Percentiles rank a stretch among this genome's conserved stretches.
These are phyloP conservation scores for Sceliomorpha sp. DNA, from an alignment of 2,888 invertebrate species.

Conservation along the genomic window DNA sequence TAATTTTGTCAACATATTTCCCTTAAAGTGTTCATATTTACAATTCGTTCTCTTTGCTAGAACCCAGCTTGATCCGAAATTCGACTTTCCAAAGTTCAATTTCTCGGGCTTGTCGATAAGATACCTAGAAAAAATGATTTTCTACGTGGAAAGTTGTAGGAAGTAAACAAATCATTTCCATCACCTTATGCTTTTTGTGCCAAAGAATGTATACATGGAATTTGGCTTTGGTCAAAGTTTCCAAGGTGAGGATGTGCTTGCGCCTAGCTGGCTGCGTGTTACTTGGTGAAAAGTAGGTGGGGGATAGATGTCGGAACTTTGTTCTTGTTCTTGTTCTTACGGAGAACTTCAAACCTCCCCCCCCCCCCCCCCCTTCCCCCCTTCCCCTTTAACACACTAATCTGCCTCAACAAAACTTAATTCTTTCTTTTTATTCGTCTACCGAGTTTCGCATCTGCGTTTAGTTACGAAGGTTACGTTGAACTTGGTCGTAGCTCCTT, in stretches of 20 bases:
- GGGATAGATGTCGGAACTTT: constrained; percentile 75
- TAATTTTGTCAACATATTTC: no score
- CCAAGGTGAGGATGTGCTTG: constrained; percentile 70
- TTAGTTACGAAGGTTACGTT: constrained; percentile 73
- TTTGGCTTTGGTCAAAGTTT: constrained; percentile 73
- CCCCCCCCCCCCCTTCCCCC: constrained; percentile 65
- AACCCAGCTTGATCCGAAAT: no score
- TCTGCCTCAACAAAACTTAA: constrained; percentile 76
- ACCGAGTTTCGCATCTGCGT: constrained; percentile 74
- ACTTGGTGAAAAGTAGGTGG: constrained; percentile 68
- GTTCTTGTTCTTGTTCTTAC: constrained; percentile 80
- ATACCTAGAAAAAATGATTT: no score
- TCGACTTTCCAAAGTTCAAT: no score
- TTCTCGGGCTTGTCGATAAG: no score
- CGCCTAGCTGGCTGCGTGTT: constrained; percentile 71
- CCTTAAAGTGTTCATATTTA: no score
- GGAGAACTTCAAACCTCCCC: constrained; percentile 76
- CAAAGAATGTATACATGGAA: constrained; percentile 61
- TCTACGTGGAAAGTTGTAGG: no score
- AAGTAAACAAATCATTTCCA: no score
- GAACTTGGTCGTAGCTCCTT: constrained; percentile 70
- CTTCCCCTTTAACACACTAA: constrained; percentile 79
- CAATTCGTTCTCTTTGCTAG: no score
- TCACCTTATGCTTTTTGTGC: constrained; percentile 15
- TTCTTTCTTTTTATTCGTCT: constrained; percentile 78